Conservation (phyloP, 2,797 vertebrate species). For the Eospalax fontanierii region DNA sequence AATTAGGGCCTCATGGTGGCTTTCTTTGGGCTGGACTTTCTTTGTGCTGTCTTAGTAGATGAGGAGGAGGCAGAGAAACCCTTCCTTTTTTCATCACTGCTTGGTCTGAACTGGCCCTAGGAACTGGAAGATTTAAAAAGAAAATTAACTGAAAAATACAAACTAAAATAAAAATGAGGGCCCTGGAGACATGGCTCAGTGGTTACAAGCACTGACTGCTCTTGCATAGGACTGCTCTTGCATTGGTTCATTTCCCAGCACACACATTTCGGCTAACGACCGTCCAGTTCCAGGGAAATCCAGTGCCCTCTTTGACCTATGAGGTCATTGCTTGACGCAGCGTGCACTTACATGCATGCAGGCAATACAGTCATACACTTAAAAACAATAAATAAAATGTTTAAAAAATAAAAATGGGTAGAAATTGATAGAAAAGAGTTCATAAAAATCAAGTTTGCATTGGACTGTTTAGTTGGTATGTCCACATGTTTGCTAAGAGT, state of each 20-base stretch:
- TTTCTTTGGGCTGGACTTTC: conserved; percentile 68
- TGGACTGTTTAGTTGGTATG: background rate
- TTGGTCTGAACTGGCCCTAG: background rate
- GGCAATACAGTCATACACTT: too few species aligned
- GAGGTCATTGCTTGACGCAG: too few species aligned
- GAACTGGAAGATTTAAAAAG: conserved; percentile 27
- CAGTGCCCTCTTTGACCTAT: too few species aligned
- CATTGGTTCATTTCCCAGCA: too few species aligned
- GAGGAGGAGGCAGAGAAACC: conserved; percentile 36
- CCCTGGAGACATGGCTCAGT: too few species aligned
- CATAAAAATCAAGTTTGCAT: conserved; percentile 53
- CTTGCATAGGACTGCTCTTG: too few species aligned
- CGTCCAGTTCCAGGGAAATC: too few species aligned
- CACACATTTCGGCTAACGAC: too few species aligned
- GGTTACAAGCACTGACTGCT: too few species aligned
- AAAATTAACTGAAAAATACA: conserved; percentile 37
- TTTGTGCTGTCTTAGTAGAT: conserved; percentile 28
- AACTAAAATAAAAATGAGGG: too few species aligned
- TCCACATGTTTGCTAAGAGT: background rate
- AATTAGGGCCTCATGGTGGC: conserved; percentile 69
- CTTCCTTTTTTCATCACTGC: background rate
- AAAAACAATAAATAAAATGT: too few species aligned
- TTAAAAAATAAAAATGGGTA: conserved; percentile 60
- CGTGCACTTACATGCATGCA: too few species aligned
- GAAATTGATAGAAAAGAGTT: conserved; percentile 43